Percentiles rank a stretch among this genome's conserved stretches.
phyloP scores from a whole-genome alignment of 1,140 invertebrate genomes.

The Proales similis region DNA sequence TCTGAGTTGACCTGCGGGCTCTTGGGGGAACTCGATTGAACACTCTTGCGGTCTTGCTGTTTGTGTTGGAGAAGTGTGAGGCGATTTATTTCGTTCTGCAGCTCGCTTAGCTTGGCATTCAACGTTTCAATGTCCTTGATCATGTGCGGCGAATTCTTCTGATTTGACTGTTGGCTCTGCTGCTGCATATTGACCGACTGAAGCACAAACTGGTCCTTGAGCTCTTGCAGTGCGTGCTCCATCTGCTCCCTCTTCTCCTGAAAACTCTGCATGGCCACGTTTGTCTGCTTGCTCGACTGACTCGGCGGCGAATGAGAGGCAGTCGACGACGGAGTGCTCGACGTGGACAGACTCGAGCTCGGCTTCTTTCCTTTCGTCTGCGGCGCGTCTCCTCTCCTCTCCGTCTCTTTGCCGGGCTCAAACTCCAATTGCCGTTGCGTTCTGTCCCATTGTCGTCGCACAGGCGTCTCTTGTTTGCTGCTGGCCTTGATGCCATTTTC shows the following conservation, averaged over 20 bases:
- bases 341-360: slow-evolving; percentile 13
- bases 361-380: slow-evolving; percentile 6
- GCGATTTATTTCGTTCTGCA: slow-evolving; percentile 35
- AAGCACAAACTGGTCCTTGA: too few relatives aligned
- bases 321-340: slow-evolving; percentile 13
- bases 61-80: slow-evolving; percentile 24
- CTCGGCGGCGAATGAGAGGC: slow-evolving; percentile 34
- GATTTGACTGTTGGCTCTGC: neutral
- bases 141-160: neutral
- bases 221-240: slow-evolving; percentile 9
- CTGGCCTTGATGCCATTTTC: slow-evolving; percentile 9
- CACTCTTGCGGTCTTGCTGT: too few relatives aligned
- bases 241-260: slow-evolving; percentile 24
- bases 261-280: neutral
- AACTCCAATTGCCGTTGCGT: slow-evolving; percentile 7
- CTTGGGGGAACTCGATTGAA: too few relatives aligned
- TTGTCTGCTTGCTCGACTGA: neutral
- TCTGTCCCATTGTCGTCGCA: slow-evolving; percentile 32
- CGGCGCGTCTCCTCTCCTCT: slow-evolving; percentile 7
- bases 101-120: slow-evolving; percentile 21
- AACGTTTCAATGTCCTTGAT: slow-evolving; percentile 30
- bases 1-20: too few relatives aligned
- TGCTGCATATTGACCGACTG: neutral
- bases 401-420: slow-evolving; percentile 10
- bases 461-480: neutral